phyloP scores from a whole-genome alignment of 2,113 vertebrate species.

The Perca fluviatilis region DNA sequence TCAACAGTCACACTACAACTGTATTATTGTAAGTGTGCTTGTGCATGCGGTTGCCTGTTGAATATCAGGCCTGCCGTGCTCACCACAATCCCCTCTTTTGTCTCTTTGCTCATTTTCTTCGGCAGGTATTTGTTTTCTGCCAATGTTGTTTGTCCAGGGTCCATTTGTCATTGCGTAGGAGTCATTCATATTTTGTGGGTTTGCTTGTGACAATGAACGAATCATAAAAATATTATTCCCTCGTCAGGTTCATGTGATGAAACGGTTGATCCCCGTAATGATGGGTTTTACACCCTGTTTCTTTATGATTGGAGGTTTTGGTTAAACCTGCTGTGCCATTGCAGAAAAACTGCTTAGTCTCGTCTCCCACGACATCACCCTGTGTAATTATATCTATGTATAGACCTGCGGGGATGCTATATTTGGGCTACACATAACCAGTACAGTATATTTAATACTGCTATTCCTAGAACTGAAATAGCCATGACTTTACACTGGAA shows the following conservation, averaged over 20 bases:
- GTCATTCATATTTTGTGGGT: conserved; percentile 62
- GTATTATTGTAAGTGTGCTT: conserved; percentile 3
- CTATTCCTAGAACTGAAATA: conserved; percentile 46
- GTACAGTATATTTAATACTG: conserved; percentile 23
- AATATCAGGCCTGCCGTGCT: not conserved
- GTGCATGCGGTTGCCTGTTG: conserved; percentile 31
- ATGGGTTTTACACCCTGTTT: conserved; percentile 53
- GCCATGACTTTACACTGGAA: conserved; percentile 20
- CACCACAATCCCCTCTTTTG: conserved; percentile 31
- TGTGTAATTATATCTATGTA: conserved; percentile 70
- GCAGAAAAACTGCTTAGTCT: conserved; percentile 55
- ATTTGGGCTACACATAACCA: conserved; percentile 52
- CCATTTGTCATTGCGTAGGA: conserved; percentile 10
- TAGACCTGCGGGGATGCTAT: conserved; percentile 57
- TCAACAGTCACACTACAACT: conserved; percentile 9
- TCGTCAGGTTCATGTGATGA: conserved; percentile 36
- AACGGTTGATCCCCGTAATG: conserved; percentile 63
- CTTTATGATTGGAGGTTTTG: conserved; percentile 63
- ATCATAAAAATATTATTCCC: conserved; percentile 70
- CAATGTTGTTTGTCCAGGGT: conserved; percentile 39
- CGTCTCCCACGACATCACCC: conserved; percentile 37
- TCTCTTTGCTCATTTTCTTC: conserved; percentile 29
- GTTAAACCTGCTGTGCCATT: conserved; percentile 42
- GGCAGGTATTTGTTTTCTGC: conserved; percentile 46
- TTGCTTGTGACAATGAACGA: conserved; percentile 45